Percentiles rank a stretch among this genome's conserved stretches.
Evolutionary conservation across 1,140 invertebrate species (phyloP).

Genomic region (Eumaeus atala): DNA sequence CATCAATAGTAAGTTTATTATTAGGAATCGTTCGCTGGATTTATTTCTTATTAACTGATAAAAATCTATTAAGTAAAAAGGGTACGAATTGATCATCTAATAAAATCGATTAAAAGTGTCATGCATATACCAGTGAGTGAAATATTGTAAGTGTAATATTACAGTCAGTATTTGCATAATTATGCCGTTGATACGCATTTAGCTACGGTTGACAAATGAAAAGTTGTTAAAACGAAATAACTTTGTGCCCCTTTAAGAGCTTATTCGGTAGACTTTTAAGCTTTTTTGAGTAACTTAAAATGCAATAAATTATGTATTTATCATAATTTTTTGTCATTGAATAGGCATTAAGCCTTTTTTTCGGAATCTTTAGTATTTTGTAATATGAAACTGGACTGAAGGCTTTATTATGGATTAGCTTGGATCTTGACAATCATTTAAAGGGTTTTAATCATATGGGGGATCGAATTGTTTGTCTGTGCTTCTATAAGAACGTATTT

Average conservation of each 20-base stretch:
- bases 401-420: no score
- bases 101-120: conserved; percentile 10
- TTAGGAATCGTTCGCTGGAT: no score
- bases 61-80: neutral
- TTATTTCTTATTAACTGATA: neutral
- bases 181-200: conserved; percentile 42
- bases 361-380: neutral
- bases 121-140: conserved; percentile 7
- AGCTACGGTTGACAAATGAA: conserved; percentile 53
- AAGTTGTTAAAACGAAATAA: conserved; percentile 40
- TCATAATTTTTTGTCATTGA: conserved; percentile 27
- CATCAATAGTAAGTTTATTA: no score
- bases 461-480: no score
- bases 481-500: no score
- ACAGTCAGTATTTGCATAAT: conserved; percentile 40
- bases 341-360: conserved; percentile 10
- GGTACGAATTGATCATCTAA: neutral
- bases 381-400: no score
- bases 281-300: conserved; percentile 21
- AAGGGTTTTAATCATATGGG: no score
- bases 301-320: conserved; percentile 34
- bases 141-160: conserved; percentile 12
- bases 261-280: conserved; percentile 22
- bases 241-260: conserved; percentile 23
- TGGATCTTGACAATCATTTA: no score